Evolutionary conservation across 2,888 invertebrate species (phyloP).

Genomic region (Drosophila koepferae): DNA sequence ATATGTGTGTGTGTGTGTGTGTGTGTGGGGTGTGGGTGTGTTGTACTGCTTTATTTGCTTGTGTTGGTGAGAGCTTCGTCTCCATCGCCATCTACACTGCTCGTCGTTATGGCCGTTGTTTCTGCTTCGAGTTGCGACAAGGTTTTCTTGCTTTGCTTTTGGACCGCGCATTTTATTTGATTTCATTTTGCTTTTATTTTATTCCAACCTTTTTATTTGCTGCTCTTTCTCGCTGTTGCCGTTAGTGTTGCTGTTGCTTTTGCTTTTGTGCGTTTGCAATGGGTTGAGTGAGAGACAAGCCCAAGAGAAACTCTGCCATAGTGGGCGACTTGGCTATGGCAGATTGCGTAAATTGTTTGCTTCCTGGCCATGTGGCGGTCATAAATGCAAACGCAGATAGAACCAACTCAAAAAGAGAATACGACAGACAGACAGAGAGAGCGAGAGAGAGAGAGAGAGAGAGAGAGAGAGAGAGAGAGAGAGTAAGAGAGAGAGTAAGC

Average conservation of each 20-base stretch:
- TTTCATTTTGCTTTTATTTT: conserved; percentile 66
- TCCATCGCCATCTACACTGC: conserved; percentile 15
- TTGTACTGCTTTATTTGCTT: conserved; percentile 18
- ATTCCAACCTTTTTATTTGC: conserved; percentile 43
- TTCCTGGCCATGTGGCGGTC: conserved; percentile 63
- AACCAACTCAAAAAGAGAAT: conserved; percentile 28
- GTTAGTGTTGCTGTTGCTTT: not conserved
- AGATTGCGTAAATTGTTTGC: conserved; percentile 77
- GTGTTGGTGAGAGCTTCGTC: conserved; percentile 52
- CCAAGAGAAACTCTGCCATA: conserved; percentile 10
- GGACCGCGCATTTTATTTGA: conserved; percentile 71
- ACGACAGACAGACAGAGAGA: not conserved
- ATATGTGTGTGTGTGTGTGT: conserved; percentile 2
- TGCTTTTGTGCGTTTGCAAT: conserved; percentile 45
- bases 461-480: not conserved
- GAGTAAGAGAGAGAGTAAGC: conserved; percentile 4
- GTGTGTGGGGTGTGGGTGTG: conserved; percentile 2
- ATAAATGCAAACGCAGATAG: conserved; percentile 33
- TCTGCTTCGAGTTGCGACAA: conserved; percentile 41
- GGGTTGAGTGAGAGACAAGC: not conserved
- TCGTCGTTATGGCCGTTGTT: conserved; percentile 21
- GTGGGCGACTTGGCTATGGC: conserved; percentile 57
- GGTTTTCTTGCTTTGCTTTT: conserved; percentile 66
- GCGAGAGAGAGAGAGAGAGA: not conserved
- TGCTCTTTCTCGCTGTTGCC: conserved; percentile 23